Percentiles rank a stretch among this genome's conserved stretches.
Conservation (phyloP, 2,113 vertebrate genomes). For the Triplophysa tibetana region DNA sequence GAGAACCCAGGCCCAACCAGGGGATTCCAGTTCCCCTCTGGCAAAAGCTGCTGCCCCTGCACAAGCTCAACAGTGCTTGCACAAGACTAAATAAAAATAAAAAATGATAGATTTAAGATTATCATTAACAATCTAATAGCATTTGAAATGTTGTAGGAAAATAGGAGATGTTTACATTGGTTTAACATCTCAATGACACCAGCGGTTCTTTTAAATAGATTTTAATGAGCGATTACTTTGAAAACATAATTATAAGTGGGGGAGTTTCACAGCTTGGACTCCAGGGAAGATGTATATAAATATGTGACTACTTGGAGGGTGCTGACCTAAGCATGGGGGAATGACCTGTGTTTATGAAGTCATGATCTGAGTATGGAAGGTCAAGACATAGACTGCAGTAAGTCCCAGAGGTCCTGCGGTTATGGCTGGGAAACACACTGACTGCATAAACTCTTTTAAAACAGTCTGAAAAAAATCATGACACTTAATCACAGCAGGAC, state of each 20-base stretch:
- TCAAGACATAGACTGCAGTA: conserved; percentile 10
- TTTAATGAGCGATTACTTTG: conserved; percentile 13
- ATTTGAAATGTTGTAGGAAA: too few relatives aligned
- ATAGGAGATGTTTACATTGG: too few relatives aligned
- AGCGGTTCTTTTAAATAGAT: conserved; percentile 5
- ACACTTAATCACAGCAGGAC: not conserved
- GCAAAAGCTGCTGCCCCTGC: too few relatives aligned
- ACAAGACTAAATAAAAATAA: too few relatives aligned
- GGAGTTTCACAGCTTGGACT: not conserved
- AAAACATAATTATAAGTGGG: not conserved
- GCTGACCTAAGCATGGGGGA: conserved; percentile 31
- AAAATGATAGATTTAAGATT: too few relatives aligned
- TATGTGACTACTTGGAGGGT: conserved; percentile 41
- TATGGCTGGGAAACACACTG: conserved; percentile 41
- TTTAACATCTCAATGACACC: conserved; percentile 6
- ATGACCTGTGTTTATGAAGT: conserved; percentile 33
- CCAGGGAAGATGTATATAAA: conserved; percentile 25
- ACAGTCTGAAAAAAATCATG: not conserved
- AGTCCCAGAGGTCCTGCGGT: conserved; percentile 36
- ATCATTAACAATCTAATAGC: too few relatives aligned
- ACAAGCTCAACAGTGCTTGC: too few relatives aligned
- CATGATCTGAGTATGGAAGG: conserved; percentile 38
- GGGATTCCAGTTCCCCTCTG: too few relatives aligned
- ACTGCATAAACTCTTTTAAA: conserved; percentile 24
- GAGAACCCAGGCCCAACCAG: too few relatives aligned